Evolutionary conservation across 2,888 invertebrate genomes (phyloP), one percentile per base, ranked within the genome.

Genomic region (Fragum fragum): DNA sequence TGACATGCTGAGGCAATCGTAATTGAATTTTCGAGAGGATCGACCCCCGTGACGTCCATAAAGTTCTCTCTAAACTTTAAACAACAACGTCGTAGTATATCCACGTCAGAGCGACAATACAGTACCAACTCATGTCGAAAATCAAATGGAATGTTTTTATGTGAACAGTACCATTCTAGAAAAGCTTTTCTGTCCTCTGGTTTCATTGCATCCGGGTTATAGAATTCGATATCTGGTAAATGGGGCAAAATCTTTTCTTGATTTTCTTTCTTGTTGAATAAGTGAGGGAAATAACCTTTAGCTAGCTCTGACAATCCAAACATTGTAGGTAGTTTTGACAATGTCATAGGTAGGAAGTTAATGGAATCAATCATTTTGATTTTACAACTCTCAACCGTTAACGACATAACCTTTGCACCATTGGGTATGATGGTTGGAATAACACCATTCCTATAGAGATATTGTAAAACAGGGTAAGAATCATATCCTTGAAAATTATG

Each of bases 241-340:
- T n/a, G 11, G n/a, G 29, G 21, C 53, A 55, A 14, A 2, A 81
- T 79, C 14, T 76, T 74, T 73, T 21, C 39, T 23, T 73, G 73
- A 63, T 73, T 61, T 73, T 80, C 63, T 23, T 74, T 70, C 16
- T 53, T 68, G 52, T 80, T 76, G 47, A 71, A 73, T n/a, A 80
- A 61, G 68, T 77, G 70, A 16, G 85, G 82, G 66, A 85, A 85
- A 61, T 83, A 78, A 23, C 77, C 83, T 68, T 81, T 86, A 39
- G 68, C 68, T 18, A 86, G 21, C 55, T 86, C 83, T 1, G 47
- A 42, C 1, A 80, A 69, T 5, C 80, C 79, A 80, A 86, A 81
- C 73, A 77, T 74, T 36, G 52, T n/a, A 14, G 81, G 83, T n/a
- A 86, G 39, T 32, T 84, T 73, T 18, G 77, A 73, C 18, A 86